A percentile compares a stretch with the other conserved stretches of the same genome.
Conservation (phyloP, 2,113 vertebrate species). For the Panthera uncia region DNA sequence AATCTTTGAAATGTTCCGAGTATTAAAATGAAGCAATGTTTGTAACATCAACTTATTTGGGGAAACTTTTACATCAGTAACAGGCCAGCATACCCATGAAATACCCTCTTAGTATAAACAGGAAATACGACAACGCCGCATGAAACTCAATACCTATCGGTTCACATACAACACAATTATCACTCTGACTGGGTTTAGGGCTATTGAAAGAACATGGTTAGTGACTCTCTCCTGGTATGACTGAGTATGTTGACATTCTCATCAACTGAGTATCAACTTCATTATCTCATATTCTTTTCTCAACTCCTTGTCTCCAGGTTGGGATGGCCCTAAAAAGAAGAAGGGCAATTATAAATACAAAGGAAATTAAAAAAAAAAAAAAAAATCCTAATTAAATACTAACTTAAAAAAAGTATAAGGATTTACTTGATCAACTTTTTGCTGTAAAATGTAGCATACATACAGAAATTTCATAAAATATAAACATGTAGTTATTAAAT, state of each 20-base stretch:
- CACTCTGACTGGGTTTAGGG: not conserved
- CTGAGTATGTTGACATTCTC: not conserved
- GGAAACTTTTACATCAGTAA: conserved; percentile 44
- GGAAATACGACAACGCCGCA: not conserved
- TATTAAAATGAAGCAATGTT: conserved; percentile 56
- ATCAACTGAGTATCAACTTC: conserved; percentile 36
- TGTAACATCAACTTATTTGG: conserved; percentile 56
- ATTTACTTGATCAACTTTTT: conserved; percentile 9
- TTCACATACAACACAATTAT: not conserved
- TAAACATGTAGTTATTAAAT: not conserved
- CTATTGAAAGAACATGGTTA: not conserved
- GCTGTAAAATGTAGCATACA: conserved; percentile 10
- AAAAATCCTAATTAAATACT: conserved; percentile 25
- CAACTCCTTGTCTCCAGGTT: conserved; percentile 89
- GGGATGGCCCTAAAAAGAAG: conserved; percentile 87
- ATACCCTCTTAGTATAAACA: not conserved
- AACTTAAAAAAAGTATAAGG: not conserved
- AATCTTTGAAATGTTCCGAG: conserved; percentile 41
- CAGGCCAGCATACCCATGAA: conserved; percentile 15
- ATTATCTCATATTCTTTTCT: conserved; percentile 67
- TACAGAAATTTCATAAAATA: not conserved
- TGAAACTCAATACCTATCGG: not conserved
- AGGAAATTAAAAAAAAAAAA: not conserved
- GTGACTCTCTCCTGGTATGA: not conserved
- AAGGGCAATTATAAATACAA: conserved; percentile 1